phyloP scores from a whole-genome alignment of 2,888 invertebrate genomes.

The Ectemnius continuus region DNA sequence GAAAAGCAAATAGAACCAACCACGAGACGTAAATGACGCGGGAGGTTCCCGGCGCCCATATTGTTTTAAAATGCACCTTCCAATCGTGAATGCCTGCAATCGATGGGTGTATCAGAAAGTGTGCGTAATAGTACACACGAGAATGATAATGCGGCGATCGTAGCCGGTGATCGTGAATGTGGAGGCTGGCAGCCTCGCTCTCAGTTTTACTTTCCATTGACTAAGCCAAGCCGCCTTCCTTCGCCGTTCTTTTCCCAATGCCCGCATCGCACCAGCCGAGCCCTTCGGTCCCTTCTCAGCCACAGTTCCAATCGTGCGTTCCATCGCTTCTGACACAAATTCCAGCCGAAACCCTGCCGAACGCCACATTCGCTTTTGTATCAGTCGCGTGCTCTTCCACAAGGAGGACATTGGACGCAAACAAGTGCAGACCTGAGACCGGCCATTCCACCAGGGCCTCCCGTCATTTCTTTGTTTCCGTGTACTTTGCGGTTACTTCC shows the following conservation, averaged over 20 bases:
- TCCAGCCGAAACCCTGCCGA: no score
- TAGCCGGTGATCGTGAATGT: slow-evolving; percentile 36
- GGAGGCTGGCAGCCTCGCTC: slow-evolving; percentile 68
- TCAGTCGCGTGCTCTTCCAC: no score
- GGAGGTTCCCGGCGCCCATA: slow-evolving; percentile 31
- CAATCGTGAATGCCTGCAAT: slow-evolving; percentile 12
- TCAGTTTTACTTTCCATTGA: slow-evolving; percentile 64
- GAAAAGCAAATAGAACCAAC: slow-evolving; percentile 7
- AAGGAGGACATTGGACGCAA: no score
- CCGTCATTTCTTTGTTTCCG: no score
- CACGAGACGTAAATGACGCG: neutral
- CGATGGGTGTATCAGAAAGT: slow-evolving; percentile 8
- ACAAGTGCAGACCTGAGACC: no score
- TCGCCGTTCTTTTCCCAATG: slow-evolving; percentile 20
- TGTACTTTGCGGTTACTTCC: no score
- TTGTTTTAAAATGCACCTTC: slow-evolving; percentile 24
- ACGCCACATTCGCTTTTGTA: no score
- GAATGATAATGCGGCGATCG: slow-evolving; percentile 34
- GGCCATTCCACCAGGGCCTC: no score
- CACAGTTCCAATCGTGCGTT: no score
- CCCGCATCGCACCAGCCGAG: slow-evolving; percentile 5
- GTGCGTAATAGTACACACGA: slow-evolving; percentile 34
- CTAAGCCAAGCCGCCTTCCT: slow-evolving; percentile 49
- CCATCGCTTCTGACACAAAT: no score
- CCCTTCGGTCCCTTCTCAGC: neutral